Evolutionary conservation across 2,797 vertebrate species (phyloP), one percentile per base, ranked within the genome.

Genomic region (Phrynocephalus forsythii): DNA sequence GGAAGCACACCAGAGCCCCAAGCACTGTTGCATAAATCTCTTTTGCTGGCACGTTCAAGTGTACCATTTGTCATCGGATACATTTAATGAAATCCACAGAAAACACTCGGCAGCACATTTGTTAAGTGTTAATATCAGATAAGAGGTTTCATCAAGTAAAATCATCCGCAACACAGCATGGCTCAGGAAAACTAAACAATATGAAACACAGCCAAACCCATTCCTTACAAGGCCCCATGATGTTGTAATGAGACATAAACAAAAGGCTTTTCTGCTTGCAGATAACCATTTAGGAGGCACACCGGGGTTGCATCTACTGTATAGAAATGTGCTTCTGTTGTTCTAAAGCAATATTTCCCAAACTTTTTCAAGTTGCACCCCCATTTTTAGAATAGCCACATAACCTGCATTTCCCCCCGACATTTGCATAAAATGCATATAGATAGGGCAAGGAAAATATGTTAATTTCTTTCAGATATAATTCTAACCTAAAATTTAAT

Each of bases 41-140:
- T 84, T 56, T 33, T 22, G 66, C 48, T 87, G 8, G 10, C 1
- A 75, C 78, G 87, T 89, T 85, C 85, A 88, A 71, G 48, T 8
- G 50, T 3, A 10, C 18, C 72, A 52, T 78, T 79, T 38, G 81
- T 80, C 72, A 92, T n/a, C 1, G 8, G 30, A 73, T 15, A n/a
- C 68, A 5, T 87, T 87, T 87, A 87, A 90, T 75, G 78, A 84
- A 50, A 86, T 90, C 66, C 75, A 76, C 82, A 82, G 50, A 78
- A 87, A 16, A n/a, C 26, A 75, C 69, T 68, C 33, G 79, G n/a
- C 1, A 82, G 60, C 4, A 83, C 88, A 81, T 88, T 88, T 86
- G 83, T 67, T 26, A 60, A 80, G 63, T 75, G 38, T 86, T 33
- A 89, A 15, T 69, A 91, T 76, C 66, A 82, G 26, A 10, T 90